Base-by-base conservation (phyloP, 2,113 vertebrate genomes). In the Tenebrosternarchus preto region DNA sequence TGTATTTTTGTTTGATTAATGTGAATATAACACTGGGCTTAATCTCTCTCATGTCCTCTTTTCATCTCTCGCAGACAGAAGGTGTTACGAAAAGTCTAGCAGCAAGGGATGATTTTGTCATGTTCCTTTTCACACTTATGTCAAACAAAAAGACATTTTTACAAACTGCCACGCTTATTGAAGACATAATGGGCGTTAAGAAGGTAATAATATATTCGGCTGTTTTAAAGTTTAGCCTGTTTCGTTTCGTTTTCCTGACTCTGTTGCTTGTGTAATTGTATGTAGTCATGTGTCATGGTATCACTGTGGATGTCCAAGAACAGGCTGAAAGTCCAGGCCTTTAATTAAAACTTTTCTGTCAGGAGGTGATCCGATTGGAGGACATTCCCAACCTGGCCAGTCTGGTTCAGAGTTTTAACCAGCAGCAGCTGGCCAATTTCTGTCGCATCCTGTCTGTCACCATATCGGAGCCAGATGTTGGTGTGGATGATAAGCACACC, bases 281-380 rank as follows among this genome's bases (percentile, higher is more conserved):
- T 2, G 1, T 64, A 5, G 5, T 22, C 5, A 20, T 3, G 19
- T 16, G 31, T 17, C 20, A 6, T 67, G 19, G 9, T 6, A 27
- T 27, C 6, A 31, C 2, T 64, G 22, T 33, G 17, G 7, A 12
- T 24, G 4, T 33, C 9, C 11, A 19, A 11, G 2, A 31, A 2
- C 15, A 56, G 55, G 33, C 0, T 29, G 2, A 77, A 59, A 4
- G n/a, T 57, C 31, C 33, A 68, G 64, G 33, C 5, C 0, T 63
- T 71, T 6, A 63, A 69, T 39, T 67, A 11, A 72, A 72, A 29
- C 39, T 61, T 22, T 33, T n/a, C 60, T 6, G 12, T 24, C 82
- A 99, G 98, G 97, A 98, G 88, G 98, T 98, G 94, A 98, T 99
- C 84, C 97, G 96, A 57, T 92, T 99, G 87, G 97, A 99, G 74